A percentile compares a stretch with the other conserved stretches of the same genome.
These are phyloP conservation scores for Schmidtea mediterranea DNA, from an alignment of 1,140 invertebrate species.

Conservation along the genomic window DNA sequence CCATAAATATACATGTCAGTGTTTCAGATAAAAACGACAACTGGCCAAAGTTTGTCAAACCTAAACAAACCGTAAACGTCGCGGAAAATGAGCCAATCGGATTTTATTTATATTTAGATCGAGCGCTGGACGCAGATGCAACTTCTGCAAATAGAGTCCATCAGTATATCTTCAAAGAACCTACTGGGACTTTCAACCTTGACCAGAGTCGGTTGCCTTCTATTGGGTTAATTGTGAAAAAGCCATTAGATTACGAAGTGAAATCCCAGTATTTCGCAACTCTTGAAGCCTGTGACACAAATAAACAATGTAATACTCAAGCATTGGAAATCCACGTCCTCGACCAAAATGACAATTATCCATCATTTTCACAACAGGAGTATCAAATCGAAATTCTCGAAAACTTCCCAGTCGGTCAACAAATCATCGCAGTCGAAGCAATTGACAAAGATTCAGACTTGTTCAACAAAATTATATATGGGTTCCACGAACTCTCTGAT, in stretches of 20 bases:
- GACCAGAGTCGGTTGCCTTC: neutral
- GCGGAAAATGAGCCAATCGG: neutral
- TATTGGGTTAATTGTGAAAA: neutral
- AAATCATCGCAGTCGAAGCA: neutral
- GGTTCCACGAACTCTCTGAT: neutral
- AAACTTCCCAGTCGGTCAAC: neutral
- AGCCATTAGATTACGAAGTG: neutral
- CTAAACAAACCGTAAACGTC: neutral
- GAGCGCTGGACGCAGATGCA: neutral
- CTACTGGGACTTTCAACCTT: neutral
- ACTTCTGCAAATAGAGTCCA: neutral
- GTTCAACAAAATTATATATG: neutral
- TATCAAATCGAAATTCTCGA: neutral
- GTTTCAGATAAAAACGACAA: neutral
- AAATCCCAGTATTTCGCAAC: neutral
- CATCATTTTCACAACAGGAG: neutral
- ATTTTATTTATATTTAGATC: neutral
- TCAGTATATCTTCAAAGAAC: neutral
- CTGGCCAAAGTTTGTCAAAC: neutral
- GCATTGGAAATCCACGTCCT: neutral
- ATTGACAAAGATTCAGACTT: neutral
- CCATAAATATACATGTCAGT: neutral
- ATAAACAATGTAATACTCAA: neutral
- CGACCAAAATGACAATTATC: neutral
- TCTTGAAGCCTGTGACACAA: constrained; percentile 1